These are phyloP conservation scores for Leptocoma aspasia DNA, from an alignment of 2,113 vertebrate genomes.

Conservation along the genomic window DNA sequence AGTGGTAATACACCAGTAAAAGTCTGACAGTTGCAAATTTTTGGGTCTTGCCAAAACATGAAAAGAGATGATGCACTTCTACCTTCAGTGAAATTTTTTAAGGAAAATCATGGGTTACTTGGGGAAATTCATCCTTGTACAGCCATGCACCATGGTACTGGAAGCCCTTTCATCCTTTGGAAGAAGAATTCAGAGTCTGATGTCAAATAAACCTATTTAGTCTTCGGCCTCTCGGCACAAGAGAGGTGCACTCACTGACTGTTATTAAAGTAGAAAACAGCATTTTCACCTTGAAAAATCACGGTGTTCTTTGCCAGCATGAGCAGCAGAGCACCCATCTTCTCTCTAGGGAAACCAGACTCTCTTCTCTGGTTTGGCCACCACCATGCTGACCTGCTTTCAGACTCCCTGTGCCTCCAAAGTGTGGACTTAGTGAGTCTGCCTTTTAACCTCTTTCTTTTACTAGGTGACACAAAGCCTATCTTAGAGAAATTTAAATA, in stretches of 20 bases:
- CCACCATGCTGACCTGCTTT: fast-evolving
- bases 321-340: background rate
- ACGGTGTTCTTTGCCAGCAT: fast-evolving
- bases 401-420: background rate
- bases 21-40: background rate
- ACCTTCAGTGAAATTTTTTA: background rate
- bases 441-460: background rate
- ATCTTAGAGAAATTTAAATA: background rate
- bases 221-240: background rate
- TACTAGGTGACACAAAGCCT: background rate
- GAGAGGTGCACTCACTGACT: background rate
- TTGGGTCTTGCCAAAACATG: background rate
- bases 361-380: background rate
- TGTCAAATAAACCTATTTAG: background rate
- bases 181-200: background rate
- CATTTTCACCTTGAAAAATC: background rate
- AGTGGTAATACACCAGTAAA: background rate
- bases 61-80: background rate
- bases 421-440: background rate
- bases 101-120: fast-evolving
- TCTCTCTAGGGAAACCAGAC: background rate
- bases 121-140: background rate
- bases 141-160: fast-evolving
- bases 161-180: background rate
- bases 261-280: background rate